Evolutionary conservation across 2,888 invertebrate genomes (phyloP).

Genomic region (Protonemura montana): DNA sequence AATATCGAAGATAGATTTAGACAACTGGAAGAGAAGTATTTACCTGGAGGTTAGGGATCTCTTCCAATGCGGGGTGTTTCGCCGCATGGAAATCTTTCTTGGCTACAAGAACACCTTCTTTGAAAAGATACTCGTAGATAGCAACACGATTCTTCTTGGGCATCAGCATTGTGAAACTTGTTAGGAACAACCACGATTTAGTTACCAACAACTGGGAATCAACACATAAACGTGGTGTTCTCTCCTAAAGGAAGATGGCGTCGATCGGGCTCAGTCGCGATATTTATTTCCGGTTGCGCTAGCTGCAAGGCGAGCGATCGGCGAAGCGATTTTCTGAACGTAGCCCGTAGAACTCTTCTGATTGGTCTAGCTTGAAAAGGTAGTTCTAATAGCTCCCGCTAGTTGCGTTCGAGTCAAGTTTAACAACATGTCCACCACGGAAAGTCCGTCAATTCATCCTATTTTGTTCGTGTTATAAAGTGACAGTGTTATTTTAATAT

Average conservation of each 20-base stretch:
- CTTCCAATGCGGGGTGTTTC: conserved; percentile 95
- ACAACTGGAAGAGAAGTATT: too few species aligned
- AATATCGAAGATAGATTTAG: too few species aligned
- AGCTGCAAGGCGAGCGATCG: background rate
- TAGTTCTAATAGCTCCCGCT: conserved; percentile 43
- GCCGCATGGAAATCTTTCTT: conserved; percentile 98
- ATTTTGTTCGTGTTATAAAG: conserved; percentile 48
- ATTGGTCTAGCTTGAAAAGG: conserved; percentile 46
- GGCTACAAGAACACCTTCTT: conserved; percentile 99
- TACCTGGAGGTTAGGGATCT: conserved; percentile 96
- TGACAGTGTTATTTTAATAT: conserved; percentile 48
- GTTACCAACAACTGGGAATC: background rate
- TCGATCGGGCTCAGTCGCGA: background rate
- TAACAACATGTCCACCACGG: conserved; percentile 44
- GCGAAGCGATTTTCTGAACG: background rate
- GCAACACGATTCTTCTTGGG: conserved; percentile 96
- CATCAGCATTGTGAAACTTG: conserved; percentile 93
- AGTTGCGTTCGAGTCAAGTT: conserved; percentile 41
- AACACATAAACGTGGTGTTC: conserved; percentile 19
- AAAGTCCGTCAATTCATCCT: conserved; percentile 48
- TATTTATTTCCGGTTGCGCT: background rate
- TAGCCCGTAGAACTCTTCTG: background rate
- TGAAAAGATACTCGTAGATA: conserved; percentile 97
- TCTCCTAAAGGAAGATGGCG: conserved; percentile 16
- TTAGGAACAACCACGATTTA: background rate